A percentile compares a stretch with the other conserved stretches of the same genome.
Evolutionary conservation across 1,140 invertebrate genomes (phyloP).

Genomic region (Delia radicum): DNA sequence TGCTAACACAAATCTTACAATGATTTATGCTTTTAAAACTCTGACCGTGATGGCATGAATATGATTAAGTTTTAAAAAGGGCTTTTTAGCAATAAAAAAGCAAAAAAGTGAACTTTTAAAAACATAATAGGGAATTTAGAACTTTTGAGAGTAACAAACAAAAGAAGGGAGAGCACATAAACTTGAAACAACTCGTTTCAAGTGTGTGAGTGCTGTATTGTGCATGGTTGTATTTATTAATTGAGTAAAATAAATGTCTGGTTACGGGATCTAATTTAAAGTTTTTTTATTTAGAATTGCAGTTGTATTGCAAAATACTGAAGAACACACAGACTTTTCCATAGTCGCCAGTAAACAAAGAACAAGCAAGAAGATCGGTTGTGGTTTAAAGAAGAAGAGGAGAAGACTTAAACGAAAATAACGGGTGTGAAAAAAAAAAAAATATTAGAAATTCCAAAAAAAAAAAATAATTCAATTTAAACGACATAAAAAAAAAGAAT

Average conservation of each 20-base stretch:
- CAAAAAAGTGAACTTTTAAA: background rate
- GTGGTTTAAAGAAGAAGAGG: background rate
- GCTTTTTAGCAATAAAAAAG: background rate
- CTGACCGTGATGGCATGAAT: background rate
- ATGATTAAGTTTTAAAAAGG: background rate
- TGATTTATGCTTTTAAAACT: background rate
- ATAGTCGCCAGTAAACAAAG: conserved; percentile 49
- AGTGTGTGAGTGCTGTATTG: background rate
- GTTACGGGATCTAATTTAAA: conserved; percentile 20
- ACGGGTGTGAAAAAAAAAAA: background rate
- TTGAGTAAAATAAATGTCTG: background rate
- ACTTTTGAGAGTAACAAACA: background rate
- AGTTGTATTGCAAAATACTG: background rate
- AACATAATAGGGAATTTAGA: background rate
- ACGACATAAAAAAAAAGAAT: background rate
- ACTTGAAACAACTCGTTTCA: background rate
- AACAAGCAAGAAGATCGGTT: conserved; percentile 44
- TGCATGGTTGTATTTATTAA: background rate
- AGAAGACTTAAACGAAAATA: background rate
- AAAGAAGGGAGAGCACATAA: background rate
- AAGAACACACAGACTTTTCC: background rate
- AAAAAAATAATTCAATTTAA: background rate
- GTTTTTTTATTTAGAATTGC: background rate
- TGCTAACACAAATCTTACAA: no score
- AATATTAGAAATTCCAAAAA: background rate